Base-by-base conservation (phyloP, 2,113 vertebrate genomes). In the Stegastes partitus region DNA sequence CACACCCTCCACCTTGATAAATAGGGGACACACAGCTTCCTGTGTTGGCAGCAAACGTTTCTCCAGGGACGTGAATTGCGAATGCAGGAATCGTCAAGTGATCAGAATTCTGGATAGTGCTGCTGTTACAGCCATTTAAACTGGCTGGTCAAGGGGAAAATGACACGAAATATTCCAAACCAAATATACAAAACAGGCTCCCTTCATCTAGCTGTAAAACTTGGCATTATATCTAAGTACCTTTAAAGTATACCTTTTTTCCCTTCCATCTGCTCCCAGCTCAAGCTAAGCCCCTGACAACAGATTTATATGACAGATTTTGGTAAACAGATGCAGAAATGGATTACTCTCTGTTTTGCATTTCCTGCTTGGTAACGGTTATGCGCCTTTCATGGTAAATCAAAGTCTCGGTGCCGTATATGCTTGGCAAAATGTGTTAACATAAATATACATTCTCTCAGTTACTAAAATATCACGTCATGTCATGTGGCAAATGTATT, bases 401-500 rank as follows among this genome's bases (percentile, higher is more conserved):
- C 16, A 44, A 55, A 63, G 37, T 34, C 31, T 64, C 34, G 11
- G 1, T 42, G 14, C 68, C 25, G 47, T 62, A 42, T 18, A 56
- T 65, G 26, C 49, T 39, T 45, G 50, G 22, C 5, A 57, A 62
- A 26, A 39, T 37, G 15, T 64, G 42, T 66, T 25, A 45, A 31
- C 37, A 34, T 53, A 53, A 74, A 28, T 55, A 68, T 10, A 50
- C 15, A 54, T 45, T 79, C 23, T 58, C 45, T 47, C 47, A 55
- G n/a, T 73, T 70, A 70, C 39, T 58, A 61, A 77, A 76, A 76
- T 39, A 74, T 61, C 54, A 54, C 37, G 1, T 66, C 54, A 53
- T 62, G n/a, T 45, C 56, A 77, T 49, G 28, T 72, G 61, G 63
- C 61, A 74, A 64, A 70, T 80, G 25, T 64, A 77, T 79, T 69